Percentiles rank a stretch among this genome's conserved stretches.
phyloP scores from a whole-genome alignment of 2,888 invertebrate species.

The Chrysopilus asiliformis region DNA sequence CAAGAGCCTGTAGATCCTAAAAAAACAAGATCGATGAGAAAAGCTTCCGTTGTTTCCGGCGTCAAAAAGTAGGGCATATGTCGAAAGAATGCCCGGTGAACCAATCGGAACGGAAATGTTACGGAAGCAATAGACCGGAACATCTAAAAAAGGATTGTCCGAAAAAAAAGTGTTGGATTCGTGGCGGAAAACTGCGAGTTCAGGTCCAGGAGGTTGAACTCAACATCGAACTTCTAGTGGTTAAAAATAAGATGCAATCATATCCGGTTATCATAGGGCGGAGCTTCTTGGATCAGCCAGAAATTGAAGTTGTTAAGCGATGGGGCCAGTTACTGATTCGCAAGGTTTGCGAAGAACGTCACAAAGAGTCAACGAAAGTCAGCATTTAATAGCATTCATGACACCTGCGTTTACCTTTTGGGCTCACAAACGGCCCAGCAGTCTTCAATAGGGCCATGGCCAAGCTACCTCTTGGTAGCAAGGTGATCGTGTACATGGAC shows the following conservation, averaged over 20 bases:
- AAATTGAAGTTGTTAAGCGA: constrained; percentile 1
- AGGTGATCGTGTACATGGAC: constrained; percentile 9
- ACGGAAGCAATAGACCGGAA: background rate
- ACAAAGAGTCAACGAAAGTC: no score
- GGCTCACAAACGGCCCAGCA: constrained; percentile 19
- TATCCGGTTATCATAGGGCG: background rate
- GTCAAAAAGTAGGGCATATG: background rate
- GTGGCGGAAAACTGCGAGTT: no score
- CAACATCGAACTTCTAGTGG: background rate
- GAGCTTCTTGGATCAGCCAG: background rate
- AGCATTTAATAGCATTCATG: constrained; percentile 18
- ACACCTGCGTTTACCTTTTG: constrained; percentile 22
- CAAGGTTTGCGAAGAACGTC: no score
- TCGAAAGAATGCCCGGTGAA: background rate
- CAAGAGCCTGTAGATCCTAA: no score
- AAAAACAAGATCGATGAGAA: no score
- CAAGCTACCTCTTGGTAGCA: background rate
- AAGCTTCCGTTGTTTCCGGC: background rate
- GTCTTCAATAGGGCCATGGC: constrained; percentile 13
- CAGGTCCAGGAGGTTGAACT: background rate
- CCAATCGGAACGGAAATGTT: background rate
- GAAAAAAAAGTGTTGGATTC: background rate
- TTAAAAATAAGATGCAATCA: background rate
- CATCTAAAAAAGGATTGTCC: background rate
- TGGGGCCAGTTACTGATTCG: background rate